Evolutionary conservation across 2,888 invertebrate species (phyloP).

Genomic region (Agrochola circellaris): DNA sequence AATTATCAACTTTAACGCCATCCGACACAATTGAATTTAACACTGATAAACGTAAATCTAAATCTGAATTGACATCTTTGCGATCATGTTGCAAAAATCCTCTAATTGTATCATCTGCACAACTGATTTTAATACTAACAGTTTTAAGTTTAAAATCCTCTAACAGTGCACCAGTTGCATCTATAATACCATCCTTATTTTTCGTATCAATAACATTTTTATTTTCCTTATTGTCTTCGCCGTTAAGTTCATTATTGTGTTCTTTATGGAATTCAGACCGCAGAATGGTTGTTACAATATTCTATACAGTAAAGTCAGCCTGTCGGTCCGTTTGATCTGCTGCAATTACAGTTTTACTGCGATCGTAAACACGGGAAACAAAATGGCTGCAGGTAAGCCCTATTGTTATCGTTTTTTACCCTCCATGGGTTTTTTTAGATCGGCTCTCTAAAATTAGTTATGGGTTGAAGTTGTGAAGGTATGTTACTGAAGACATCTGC

Average conservation of each 20-base stretch:
- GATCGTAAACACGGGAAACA: constrained; percentile 85
- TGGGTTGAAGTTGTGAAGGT: constrained; percentile 50
- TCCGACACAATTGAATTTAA: constrained; percentile 51
- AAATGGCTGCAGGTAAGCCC: constrained; percentile 85
- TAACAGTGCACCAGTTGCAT: constrained; percentile 48
- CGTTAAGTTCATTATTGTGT: constrained; percentile 57
- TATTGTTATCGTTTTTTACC: constrained; percentile 83
- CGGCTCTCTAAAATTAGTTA: constrained; percentile 66
- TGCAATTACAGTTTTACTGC: constrained; percentile 88
- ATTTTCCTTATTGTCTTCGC: constrained; percentile 43
- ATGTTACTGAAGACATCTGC: constrained; percentile 64
- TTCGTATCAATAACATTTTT: constrained; percentile 32
- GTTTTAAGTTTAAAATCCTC: constrained; percentile 54
- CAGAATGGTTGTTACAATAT: constrained; percentile 59
- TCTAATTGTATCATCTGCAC: constrained; percentile 31
- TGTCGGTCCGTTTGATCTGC: constrained; percentile 85
- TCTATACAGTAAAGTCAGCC: constrained; percentile 73
- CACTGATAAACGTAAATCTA: constrained; percentile 53
- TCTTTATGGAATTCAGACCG: constrained; percentile 44
- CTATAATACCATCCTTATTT: constrained; percentile 34
- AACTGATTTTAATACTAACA: constrained; percentile 34
- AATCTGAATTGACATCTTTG: constrained; percentile 67
- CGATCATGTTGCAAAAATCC: constrained; percentile 62
- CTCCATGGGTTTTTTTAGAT: constrained; percentile 70
- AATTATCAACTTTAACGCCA: constrained; percentile 60